These are phyloP conservation scores for Narcine bancroftii DNA, from an alignment of 2,113 vertebrate genomes.

Conservation along the genomic window DNA sequence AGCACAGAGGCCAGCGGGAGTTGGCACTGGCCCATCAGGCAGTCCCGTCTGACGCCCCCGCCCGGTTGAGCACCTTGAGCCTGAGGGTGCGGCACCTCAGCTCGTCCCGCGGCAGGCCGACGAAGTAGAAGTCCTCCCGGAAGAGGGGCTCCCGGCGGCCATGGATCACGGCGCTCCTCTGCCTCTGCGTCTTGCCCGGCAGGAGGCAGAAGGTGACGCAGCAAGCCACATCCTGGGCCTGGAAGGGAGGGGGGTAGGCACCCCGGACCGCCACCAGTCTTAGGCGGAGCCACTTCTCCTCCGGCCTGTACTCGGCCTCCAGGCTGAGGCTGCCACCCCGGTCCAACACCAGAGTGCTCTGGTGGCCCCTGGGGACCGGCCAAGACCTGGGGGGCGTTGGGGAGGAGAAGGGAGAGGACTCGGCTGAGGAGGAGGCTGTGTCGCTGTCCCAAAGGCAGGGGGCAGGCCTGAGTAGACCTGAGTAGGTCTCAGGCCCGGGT, in stretches of 20 bases:
- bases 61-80: slow-evolving; percentile 50
- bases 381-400: slow-evolving; percentile 56
- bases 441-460: slow-evolving; percentile 52
- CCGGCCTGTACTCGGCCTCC: slow-evolving; percentile 63
- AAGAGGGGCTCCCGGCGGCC: slow-evolving; percentile 53
- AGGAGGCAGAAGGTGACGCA: slow-evolving; percentile 45
- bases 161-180: slow-evolving; percentile 49
- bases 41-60: slow-evolving; percentile 61
- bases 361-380: too few species aligned
- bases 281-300: slow-evolving; percentile 66
- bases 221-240: slow-evolving; percentile 45
- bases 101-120: slow-evolving; percentile 44
- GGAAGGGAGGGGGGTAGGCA: slow-evolving; percentile 40
- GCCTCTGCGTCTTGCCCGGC: slow-evolving; percentile 41
- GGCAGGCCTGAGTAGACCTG: slow-evolving; percentile 39
- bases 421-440: slow-evolving; percentile 62
- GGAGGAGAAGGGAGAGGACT: slow-evolving; percentile 71
- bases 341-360: slow-evolving; percentile 61
- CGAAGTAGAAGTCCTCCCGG: slow-evolving; percentile 58
- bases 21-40: slow-evolving; percentile 47
- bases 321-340: slow-evolving; percentile 65
- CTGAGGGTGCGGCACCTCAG: slow-evolving; percentile 42
- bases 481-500: slow-evolving; percentile 16
- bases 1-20: neutral
- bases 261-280: slow-evolving; percentile 72